These are phyloP conservation scores for Pyrgus malvae DNA, from an alignment of 2,888 invertebrate species.

Conservation along the genomic window DNA sequence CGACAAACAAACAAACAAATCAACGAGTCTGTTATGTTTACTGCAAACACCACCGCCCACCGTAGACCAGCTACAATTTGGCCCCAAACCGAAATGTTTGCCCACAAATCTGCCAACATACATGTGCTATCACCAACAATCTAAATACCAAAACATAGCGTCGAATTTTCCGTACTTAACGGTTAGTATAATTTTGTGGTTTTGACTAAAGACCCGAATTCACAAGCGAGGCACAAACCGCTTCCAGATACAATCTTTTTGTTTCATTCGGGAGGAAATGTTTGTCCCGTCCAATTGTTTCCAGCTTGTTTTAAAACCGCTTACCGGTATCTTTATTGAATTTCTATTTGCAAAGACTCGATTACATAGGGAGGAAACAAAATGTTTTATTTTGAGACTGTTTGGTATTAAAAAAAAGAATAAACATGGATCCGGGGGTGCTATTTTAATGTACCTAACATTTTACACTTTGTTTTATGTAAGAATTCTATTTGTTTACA, in stretches of 20 bases:
- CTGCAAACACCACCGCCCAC: constrained; percentile 48
- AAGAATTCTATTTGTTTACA: too few species aligned
- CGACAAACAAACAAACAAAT: constrained; percentile 52
- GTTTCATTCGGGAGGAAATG: constrained; percentile 42
- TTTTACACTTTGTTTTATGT: too few species aligned
- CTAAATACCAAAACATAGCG: constrained; percentile 25
- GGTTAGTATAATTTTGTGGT: constrained; percentile 31
- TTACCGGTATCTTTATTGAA: constrained; percentile 28
- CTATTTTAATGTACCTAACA: too few species aligned
- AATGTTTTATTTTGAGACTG: too few species aligned
- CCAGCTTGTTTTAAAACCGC: constrained; percentile 32
- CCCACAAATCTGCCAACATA: constrained; percentile 55
- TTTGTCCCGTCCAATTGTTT: constrained; percentile 36
- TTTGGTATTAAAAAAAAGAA: too few species aligned
- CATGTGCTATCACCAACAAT: constrained; percentile 26
- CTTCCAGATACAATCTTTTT: constrained; percentile 50
- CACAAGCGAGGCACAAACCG: constrained; percentile 50
- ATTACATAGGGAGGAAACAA: constrained; percentile 11
- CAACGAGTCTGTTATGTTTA: constrained; percentile 58
- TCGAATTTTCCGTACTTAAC: constrained; percentile 18
- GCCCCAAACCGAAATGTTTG: constrained; percentile 56
- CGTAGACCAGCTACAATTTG: constrained; percentile 62
- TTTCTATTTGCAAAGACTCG: constrained; percentile 22
- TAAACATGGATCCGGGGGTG: too few species aligned
- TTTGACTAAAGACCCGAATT: constrained; percentile 50